Evolutionary conservation across 2,113 vertebrate species (phyloP).

Genomic region (Edolisoma coerulescens): DNA sequence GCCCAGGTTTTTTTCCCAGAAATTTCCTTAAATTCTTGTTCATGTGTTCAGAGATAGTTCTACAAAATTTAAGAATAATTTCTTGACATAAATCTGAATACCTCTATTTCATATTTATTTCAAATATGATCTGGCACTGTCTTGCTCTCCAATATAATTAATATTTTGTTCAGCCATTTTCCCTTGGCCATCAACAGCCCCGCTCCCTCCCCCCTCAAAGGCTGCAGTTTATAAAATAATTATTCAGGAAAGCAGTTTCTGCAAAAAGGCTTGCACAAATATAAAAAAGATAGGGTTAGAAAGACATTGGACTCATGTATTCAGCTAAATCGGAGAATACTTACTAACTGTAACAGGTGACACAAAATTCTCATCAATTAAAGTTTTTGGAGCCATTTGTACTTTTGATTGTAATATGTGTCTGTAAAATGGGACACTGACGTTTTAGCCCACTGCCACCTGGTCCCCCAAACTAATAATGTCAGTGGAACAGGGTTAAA

Average conservation of each 20-base stretch:
- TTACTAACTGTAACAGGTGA: background rate
- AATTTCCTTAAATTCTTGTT: background rate
- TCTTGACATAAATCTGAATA: background rate
- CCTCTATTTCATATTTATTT: background rate
- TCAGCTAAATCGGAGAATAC: background rate
- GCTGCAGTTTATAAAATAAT: background rate
- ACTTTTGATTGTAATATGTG: background rate
- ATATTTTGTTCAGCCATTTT: background rate
- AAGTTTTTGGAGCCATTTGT: background rate
- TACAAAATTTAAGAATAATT: background rate
- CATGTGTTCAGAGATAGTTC: background rate
- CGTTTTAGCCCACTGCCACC: background rate
- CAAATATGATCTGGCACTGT: background rate
- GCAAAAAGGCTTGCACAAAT: background rate
- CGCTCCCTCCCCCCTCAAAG: accelerated
- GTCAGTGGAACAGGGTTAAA: background rate
- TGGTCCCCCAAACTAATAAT: background rate
- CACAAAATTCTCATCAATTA: background rate
- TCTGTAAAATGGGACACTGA: background rate
- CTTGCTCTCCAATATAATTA: background rate
- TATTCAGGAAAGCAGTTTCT: background rate
- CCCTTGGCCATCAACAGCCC: background rate
- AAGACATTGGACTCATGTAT: background rate
- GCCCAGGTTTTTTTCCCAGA: background rate
- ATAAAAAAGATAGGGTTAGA: background rate